phyloP scores from a whole-genome alignment of 2,797 vertebrate genomes.

The Pipistrellus pipistrellus region DNA sequence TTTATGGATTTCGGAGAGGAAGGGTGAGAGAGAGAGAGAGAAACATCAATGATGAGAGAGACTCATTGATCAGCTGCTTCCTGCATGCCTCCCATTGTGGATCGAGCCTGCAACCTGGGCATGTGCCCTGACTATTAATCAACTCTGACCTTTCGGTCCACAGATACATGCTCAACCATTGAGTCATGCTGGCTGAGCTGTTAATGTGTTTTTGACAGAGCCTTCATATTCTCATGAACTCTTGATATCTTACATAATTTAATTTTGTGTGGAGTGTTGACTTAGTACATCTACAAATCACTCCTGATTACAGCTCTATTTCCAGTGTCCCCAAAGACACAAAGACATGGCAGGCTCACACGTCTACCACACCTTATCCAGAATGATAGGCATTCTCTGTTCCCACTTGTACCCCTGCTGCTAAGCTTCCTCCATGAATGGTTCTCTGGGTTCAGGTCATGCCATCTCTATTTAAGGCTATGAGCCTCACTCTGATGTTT shows the following conservation, averaged over 20 bases:
- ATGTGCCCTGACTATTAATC: too few relatives aligned
- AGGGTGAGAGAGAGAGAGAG: too few relatives aligned
- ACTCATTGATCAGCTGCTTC: too few relatives aligned
- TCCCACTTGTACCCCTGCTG: slow-evolving; percentile 76
- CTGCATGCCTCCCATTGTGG: too few relatives aligned
- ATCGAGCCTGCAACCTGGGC: too few relatives aligned
- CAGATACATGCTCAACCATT: too few relatives aligned
- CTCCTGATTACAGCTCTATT: slow-evolving; percentile 68
- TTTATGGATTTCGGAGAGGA: too few relatives aligned
- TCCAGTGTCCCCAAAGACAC: slow-evolving; percentile 65
- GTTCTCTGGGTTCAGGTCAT: slow-evolving; percentile 59
- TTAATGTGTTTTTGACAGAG: slow-evolving; percentile 75
- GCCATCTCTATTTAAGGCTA: slow-evolving; percentile 16
- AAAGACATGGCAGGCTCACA: slow-evolving; percentile 43
- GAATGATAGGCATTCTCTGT: slow-evolving; percentile 80
- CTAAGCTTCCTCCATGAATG: slow-evolving; percentile 68
- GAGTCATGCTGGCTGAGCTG: not conserved
- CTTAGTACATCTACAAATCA: slow-evolving; percentile 64
- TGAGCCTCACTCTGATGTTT: slow-evolving; percentile 60
- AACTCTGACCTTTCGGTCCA: too few relatives aligned
- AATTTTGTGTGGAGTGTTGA: slow-evolving; percentile 43
- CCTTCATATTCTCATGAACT: slow-evolving; percentile 66
- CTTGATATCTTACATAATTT: slow-evolving; percentile 68
- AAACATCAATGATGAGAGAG: too few relatives aligned
- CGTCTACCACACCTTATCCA: slow-evolving; percentile 32